Evolutionary conservation across 2,113 vertebrate genomes (phyloP), one percentile per base, ranked within the genome.

Genomic region (Prunella himalayana): DNA sequence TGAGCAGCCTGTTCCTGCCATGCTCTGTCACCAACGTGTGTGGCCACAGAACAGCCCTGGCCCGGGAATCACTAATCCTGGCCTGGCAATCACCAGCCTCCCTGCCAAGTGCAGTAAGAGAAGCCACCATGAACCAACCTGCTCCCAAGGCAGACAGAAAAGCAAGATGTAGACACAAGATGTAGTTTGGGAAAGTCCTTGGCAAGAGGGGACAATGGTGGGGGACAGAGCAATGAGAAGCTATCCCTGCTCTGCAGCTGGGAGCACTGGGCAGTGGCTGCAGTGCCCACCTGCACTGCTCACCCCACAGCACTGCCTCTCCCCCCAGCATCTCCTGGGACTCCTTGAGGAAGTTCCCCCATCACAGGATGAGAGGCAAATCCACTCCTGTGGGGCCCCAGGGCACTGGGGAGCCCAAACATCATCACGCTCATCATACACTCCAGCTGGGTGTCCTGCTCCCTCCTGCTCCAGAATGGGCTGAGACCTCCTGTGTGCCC

Each of bases 1-100:
- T 4, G 5, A 53, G 45, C 51, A 42, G 90, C 75, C 41, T 11
- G 0, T 14, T 59, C 39, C 15, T 7, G 1, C 44, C 13, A 0
- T 0, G 25, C 64, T 81, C 18, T 0, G 3, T 19, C 21, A 53
- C 57, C 44, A 37, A 22, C 0, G 0, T 0, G 1, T 15, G 30
- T 24, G 19, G 59, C 33, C 12, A 6, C 53, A 45, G 16, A 59
- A 33, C 15, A 19, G 81, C 51, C 53, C 2, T 3, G 33, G 59
- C 37, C 23, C 33, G 17, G 56, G 6, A 51, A 27, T 39, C 79
- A 70, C 41, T 13, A 54, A 20, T 30, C 53, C 3, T 2, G 33
- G 57, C 42, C 27, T 35, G 27, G 66, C 9, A 56, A 28, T 41
- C 65, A 70, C 47, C 25, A 53, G 51, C 71, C 63, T 56, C 30